Evolutionary conservation across 2,888 invertebrate genomes (phyloP), one percentile per base, ranked within the genome.

Genomic region (Megastigmus dorsalis): DNA sequence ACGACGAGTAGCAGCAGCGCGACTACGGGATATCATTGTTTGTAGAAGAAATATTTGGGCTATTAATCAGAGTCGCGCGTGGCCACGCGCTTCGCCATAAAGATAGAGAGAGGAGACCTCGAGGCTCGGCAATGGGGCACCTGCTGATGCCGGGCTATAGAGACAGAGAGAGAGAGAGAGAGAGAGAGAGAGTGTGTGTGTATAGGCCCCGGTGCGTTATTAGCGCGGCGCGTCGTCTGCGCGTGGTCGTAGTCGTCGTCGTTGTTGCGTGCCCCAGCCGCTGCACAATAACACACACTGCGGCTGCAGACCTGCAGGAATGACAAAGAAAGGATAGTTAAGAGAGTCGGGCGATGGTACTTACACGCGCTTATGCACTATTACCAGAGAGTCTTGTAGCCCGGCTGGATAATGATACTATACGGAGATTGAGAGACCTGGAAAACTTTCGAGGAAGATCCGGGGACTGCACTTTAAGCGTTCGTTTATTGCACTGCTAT

Each of bases 1-100:
- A n/a, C n/a, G n/a, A n/a, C n/a, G n/a, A n/a, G n/a, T n/a, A n/a
- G n/a, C n/a, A n/a, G n/a, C 63, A 52, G 73, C 55, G 63, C 70
- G 77, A n/a, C 38, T 9, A n/a, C 79, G 77, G 78, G 76, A 79
- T 18, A 83, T 83, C 84, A 82, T 84, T 84, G 84, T 85, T 85
- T 84, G 83, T 83, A 80, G 81, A 82, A 83, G 81, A 85, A 84
- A 84, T 84, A 86, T 85, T 83, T 82, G 80, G 80, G 79, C 83
- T 83, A 83, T 86, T 84, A 85, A 85, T 86, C 85, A 85, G 81
- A 81, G 81, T 78, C 78, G 78, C 72, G 76, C n/a, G n/a, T n/a
- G n/a, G n/a, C 70, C 63, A 66, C 67, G 76, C 73, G 70, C 70
- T 13, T 9, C 23, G 57, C 0, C 3, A 6, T 15, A 55, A 33